Evolutionary conservation across 2,888 invertebrate species (phyloP).

Genomic region (Melinopterus prodromus): DNA sequence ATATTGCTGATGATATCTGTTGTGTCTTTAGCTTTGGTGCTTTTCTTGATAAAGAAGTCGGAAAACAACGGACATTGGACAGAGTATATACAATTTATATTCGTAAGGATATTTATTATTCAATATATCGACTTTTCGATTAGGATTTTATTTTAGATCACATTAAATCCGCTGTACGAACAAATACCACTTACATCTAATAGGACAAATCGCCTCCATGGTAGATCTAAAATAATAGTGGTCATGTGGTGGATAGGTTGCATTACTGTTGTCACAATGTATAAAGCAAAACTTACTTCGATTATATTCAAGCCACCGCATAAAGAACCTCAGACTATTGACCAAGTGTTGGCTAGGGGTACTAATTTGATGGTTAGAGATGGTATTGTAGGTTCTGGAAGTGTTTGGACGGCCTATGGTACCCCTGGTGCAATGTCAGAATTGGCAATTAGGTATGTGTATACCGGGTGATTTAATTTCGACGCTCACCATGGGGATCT

Average conservation of each 20-base stretch:
- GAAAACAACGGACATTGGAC: background rate
- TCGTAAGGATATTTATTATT: background rate
- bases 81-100: background rate
- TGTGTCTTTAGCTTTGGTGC: conserved; percentile 5
- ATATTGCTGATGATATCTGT: conserved; percentile 18
- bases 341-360: conserved; percentile 41
- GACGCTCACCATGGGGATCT: no score
- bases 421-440: conserved; percentile 27
- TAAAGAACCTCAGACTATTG: conserved; percentile 40
- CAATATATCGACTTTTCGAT: no score
- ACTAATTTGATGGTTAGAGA: conserved; percentile 29
- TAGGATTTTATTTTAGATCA: background rate
- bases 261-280: conserved; percentile 40
- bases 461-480: no score
- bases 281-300: conserved; percentile 45
- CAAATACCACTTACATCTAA: background rate
- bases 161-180: background rate
- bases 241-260: conserved; percentile 39
- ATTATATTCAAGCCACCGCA: conserved; percentile 42
- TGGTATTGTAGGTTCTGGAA: background rate
- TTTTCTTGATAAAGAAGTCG: background rate
- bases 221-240: conserved; percentile 33
- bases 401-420: conserved; percentile 29
- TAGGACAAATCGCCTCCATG: no score
- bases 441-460: background rate